These are phyloP conservation scores for Rotaria sp. DNA, from an alignment of 2,888 invertebrate genomes.

Conservation along the genomic window DNA sequence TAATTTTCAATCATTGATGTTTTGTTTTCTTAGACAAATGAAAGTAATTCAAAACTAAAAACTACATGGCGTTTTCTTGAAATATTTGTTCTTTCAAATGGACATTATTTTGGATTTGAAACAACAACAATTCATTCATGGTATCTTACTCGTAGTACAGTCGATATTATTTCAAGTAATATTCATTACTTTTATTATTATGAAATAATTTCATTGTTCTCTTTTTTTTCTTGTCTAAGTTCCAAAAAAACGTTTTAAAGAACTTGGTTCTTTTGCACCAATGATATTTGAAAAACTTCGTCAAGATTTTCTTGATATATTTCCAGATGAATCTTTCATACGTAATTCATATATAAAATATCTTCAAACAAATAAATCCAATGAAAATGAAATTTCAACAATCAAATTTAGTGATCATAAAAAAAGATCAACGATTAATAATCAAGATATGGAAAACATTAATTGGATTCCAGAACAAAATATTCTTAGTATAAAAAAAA, in stretches of 20 bases:
- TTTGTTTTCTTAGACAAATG: no score
- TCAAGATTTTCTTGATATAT: slow-evolving; percentile 12
- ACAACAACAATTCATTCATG: background rate
- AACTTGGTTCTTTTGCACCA: slow-evolving; percentile 1
- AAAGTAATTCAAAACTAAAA: background rate
- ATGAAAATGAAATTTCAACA: background rate
- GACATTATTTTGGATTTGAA: slow-evolving; percentile 28
- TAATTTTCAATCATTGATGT: no score
- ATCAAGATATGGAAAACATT: background rate
- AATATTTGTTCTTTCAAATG: background rate
- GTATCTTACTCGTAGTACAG: background rate
- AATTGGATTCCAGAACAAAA: background rate
- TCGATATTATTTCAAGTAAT: background rate
- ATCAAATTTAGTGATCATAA: background rate
- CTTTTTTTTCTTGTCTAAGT: background rate
- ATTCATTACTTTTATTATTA: background rate
- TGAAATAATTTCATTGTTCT: background rate
- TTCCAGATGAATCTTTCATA: background rate
- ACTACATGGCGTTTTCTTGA: background rate
- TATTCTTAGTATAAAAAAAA: background rate
- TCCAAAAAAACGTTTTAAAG: background rate
- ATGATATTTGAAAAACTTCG: slow-evolving; percentile 19
- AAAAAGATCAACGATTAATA: background rate
- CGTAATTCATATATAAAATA: background rate
- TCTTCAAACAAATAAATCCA: background rate